Conservation (phyloP, 2,888 invertebrate genomes). For the Melipona bicolor region DNA sequence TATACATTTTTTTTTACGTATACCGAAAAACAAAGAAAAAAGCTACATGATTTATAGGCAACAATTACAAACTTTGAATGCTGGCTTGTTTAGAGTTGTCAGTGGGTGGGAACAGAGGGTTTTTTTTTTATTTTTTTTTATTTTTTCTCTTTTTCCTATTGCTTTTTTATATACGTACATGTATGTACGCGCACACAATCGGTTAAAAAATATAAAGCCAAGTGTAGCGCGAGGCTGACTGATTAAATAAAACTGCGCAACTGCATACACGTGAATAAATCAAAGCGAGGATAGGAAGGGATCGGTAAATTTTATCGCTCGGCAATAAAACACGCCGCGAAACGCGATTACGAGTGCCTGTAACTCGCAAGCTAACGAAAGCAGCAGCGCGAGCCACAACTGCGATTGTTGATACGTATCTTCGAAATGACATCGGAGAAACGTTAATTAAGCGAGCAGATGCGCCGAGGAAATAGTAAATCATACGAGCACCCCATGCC, state of each 20-base stretch:
- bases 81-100: constrained; percentile 31
- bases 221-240: constrained; percentile 23
- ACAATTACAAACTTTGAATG: constrained; percentile 38
- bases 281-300: constrained; percentile 43
- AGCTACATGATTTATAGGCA: constrained; percentile 36
- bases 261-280: constrained; percentile 21
- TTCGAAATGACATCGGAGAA: constrained; percentile 68
- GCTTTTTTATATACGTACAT: neutral
- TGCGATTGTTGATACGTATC: constrained; percentile 62
- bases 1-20: too few relatives aligned
- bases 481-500: constrained; percentile 62
- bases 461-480: constrained; percentile 73
- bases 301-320: constrained; percentile 52
- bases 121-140: constrained; percentile 20
- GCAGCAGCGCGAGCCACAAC: constrained; percentile 11
- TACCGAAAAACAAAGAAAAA: neutral
- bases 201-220: constrained; percentile 47
- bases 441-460: constrained; percentile 74
- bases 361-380: too few relatives aligned
- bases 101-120: neutral
- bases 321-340: constrained; percentile 59
- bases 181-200: neutral
- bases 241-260: constrained; percentile 47
- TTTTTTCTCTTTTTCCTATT: neutral
- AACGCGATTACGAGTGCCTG: constrained; percentile 57